phyloP scores from a whole-genome alignment of 2,888 invertebrate species.

The Leptothorax acervorum region DNA sequence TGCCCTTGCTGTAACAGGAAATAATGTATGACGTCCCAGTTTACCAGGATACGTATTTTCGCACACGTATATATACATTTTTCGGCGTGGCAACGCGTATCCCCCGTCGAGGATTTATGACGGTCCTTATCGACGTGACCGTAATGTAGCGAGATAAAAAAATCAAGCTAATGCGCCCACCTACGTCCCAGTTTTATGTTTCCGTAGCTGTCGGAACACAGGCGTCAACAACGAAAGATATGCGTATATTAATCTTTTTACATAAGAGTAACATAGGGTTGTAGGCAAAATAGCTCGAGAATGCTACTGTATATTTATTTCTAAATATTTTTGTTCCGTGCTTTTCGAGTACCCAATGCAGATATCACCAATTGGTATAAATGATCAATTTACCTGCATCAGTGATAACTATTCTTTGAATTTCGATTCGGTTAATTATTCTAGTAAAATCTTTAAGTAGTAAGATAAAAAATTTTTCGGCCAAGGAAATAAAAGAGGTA shows the following conservation, averaged over 20 bases:
- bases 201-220: background rate
- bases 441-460: background rate
- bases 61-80: background rate
- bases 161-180: slow-evolving; percentile 7
- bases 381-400: background rate
- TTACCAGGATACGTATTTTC: slow-evolving; percentile 20
- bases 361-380: background rate
- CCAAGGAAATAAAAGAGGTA: background rate
- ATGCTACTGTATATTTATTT: background rate
- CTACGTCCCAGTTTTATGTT: background rate
- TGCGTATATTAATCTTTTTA: background rate
- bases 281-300: background rate
- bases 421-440: slow-evolving; percentile 7
- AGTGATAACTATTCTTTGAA: background rate
- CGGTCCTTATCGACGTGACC: slow-evolving; percentile 5
- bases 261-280: background rate
- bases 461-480: background rate
- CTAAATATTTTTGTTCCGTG: background rate
- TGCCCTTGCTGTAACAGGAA: background rate
- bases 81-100: slow-evolving; percentile 10
- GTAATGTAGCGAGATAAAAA: background rate
- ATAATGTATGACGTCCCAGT: slow-evolving; percentile 43
- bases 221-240: background rate
- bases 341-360: background rate
- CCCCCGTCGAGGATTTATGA: slow-evolving; percentile 38